These are phyloP conservation scores for Gavialis gangeticus DNA, from an alignment of 2,113 vertebrate species.

Conservation along the genomic window DNA sequence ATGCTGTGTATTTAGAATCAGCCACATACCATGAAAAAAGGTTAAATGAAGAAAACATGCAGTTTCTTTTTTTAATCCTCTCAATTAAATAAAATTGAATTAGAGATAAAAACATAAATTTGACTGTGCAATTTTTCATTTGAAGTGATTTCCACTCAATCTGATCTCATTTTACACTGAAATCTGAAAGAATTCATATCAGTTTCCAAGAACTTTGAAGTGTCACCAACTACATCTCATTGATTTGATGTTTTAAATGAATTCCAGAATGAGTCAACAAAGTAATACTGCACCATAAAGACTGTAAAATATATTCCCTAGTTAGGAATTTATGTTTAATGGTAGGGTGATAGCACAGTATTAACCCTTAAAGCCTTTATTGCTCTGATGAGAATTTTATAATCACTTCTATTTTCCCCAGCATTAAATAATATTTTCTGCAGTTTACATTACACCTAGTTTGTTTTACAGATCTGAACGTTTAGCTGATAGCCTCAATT, in stretches of 20 bases:
- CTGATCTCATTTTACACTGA: constrained; percentile 36
- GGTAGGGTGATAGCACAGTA: background rate
- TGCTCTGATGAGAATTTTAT: constrained; percentile 21
- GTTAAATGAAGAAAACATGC: constrained; percentile 5
- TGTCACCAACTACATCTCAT: background rate
- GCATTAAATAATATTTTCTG: constrained; percentile 27
- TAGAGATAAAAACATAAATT: background rate
- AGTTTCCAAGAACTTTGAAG: constrained; percentile 15
- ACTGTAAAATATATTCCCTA: background rate
- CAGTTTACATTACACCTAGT: background rate
- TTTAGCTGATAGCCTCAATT: background rate
- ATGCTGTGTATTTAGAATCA: constrained; percentile 9
- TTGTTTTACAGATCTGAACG: background rate
- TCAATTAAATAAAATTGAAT: constrained; percentile 21
- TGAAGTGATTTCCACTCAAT: constrained; percentile 9
- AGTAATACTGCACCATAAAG: background rate
- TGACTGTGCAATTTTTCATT: background rate
- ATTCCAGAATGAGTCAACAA: background rate
- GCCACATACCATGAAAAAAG: constrained; percentile 16
- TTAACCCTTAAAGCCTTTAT: constrained; percentile 22
- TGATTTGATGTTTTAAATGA: constrained; percentile 3
- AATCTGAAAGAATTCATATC: background rate
- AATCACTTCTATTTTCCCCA: background rate
- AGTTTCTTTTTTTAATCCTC: background rate
- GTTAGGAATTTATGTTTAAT: background rate